Percentiles rank a stretch among this genome's conserved stretches.
Conservation (phyloP, 2,888 invertebrate species). For the Sthenelais limicola region DNA sequence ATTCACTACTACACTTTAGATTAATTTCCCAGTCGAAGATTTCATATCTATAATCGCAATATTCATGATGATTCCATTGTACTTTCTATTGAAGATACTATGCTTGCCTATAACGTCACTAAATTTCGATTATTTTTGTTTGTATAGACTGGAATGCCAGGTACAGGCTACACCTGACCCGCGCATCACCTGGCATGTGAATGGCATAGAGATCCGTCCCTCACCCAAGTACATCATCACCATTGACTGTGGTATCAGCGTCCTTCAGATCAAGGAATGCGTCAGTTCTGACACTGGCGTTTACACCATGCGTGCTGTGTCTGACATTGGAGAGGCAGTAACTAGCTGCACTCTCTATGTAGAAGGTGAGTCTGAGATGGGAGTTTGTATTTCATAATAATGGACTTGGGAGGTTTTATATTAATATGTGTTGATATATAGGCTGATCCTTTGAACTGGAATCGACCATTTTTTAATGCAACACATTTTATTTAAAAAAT, state of each 20-base stretch:
- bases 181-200: slow-evolving; percentile 73
- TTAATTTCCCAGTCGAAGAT: too few relatives aligned
- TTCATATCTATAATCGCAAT: too few relatives aligned
- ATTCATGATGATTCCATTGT: too few relatives aligned
- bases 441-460: too few relatives aligned
- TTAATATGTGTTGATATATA: too few relatives aligned
- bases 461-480: too few relatives aligned
- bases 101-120: neutral
- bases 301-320: slow-evolving; percentile 93
- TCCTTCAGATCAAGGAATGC: slow-evolving; percentile 68
- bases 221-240: slow-evolving; percentile 68
- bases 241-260: slow-evolving; percentile 62
- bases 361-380: slow-evolving; percentile 62
- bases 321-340: slow-evolving; percentile 94
- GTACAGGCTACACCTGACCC: slow-evolving; percentile 66
- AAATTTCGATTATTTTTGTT: too few relatives aligned
- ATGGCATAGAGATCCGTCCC: slow-evolving; percentile 72
- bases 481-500: too few relatives aligned
- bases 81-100: neutral
- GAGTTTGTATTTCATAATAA: too few relatives aligned
- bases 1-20: too few relatives aligned
- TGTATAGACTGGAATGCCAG: slow-evolving; percentile 65
- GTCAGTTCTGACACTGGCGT: slow-evolving; percentile 94
- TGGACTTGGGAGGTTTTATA: too few relatives aligned
- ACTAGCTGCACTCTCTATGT: slow-evolving; percentile 87